Base-by-base conservation (phyloP, 2,113 vertebrate species). In the Xyliphius kryptos region DNA sequence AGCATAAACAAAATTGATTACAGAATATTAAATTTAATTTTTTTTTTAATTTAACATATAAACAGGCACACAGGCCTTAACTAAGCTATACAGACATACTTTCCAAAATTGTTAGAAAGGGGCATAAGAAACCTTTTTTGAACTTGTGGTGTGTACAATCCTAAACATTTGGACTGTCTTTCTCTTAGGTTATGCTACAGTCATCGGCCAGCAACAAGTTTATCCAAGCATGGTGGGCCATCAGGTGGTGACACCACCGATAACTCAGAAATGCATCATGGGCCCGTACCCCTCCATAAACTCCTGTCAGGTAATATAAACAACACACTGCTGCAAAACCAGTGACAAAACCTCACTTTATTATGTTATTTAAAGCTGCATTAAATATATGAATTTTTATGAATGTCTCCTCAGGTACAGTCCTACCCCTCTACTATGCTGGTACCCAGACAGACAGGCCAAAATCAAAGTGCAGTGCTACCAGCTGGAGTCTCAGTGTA, bases 371-470 rank as follows among this genome's bases (percentile, higher is more conserved):
- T 32, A 5, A 6, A 6, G 26, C 26, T 19, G 52, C 19, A 37
- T 22, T n/a, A 6, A 12, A 22, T 12, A 46, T 48, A 3, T 53
- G 51, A 16, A 14, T 14, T 41, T 57, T 55, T 9, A 14, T 49
- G 67, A 19, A 54, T 60, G 61, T 21, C 53, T 6, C 41, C 55
- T 11, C 70, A 36, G 16, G 12, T 63, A 7, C 85, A 91, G 82
- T 89, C 92, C 1, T 95, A 91, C 79, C 91, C 91, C 74, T 91
- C 91, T 72, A 82, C 89, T 76, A 86, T 95, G 81, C 82, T 90
- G 77, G 82, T 92, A 78, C 81, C 87, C 67, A 84, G 79, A 74
- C 88, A 90, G 59, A 83, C 85, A 66, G 88, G 88, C 2, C 69
- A 59, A 49, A 44, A 56, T 72, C 93, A 94, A 83, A 87, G 82